Evolutionary conservation across 2,888 invertebrate genomes (phyloP), one percentile per base, ranked within the genome.

Genomic region (Xanthia togata): DNA sequence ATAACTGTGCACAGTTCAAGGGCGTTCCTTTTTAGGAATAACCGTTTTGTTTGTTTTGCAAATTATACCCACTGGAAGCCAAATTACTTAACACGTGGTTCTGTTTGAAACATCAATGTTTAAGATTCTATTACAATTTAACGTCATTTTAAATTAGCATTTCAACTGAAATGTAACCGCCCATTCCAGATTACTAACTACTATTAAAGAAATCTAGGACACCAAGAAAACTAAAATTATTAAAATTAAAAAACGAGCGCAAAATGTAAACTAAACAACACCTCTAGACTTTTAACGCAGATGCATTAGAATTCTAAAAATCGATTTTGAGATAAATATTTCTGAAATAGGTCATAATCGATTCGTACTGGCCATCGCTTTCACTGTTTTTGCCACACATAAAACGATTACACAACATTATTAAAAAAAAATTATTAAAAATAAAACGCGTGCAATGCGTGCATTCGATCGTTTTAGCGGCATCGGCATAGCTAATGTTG

Each of bases 401-500:
- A 23, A 60, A 71, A 62, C 62, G 50, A 76, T 86, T 83, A 70
- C 78, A 65, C 63, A 83, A 85, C 35, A 12, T 67, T 68, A 63
- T 64, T 5, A 50, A 73, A 53, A 74, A 70, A 72, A 53, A 2
- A 23, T 63, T 0, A n/a, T n/a, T 35, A 8, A 57, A 62, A 78
- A 69, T 65, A 68, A 63, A 70, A 71, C 60, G 68, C 82, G 74
- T 79, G 69, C 59, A 70, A 71, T 57, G 68, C 82, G 74, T 79
- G 69, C 59, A 55, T 67, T 62, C 2, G 59, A 76, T 81, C 80
- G 74, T 68, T 81, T 84, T 85, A 53, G 47, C 69, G 64, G 76
- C 84, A 74, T 88, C 69, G 64, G 76, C 84, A 74, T 88, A 83
- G 76, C 88, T 71, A 85, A 87, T 69, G n/a, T 79, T 41, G 68